Percentiles rank a stretch among this genome's conserved stretches.
These are phyloP conservation scores for Thomomys bottae DNA, from an alignment of 2,113 vertebrate species.

Conservation along the genomic window DNA sequence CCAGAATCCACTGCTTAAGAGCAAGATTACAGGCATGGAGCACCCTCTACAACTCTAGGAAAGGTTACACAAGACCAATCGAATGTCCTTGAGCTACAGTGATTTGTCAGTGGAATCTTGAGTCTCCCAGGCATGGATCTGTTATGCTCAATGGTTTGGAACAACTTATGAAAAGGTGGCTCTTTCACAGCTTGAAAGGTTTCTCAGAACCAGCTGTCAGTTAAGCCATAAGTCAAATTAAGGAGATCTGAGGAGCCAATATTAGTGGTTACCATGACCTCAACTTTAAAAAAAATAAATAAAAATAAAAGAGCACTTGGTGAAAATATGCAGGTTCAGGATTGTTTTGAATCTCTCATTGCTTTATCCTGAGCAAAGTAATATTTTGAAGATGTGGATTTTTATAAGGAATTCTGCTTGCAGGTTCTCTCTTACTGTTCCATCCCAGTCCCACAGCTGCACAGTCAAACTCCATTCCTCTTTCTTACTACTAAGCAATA, in stretches of 20 bases:
- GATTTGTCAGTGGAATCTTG: background rate
- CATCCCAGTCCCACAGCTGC: constrained; percentile 30
- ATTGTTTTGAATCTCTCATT: background rate
- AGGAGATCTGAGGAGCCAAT: background rate
- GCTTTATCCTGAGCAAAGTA: background rate
- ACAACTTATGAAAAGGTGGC: background rate
- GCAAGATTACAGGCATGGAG: background rate
- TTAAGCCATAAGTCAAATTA: background rate
- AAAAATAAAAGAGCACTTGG: background rate
- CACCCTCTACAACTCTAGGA: background rate
- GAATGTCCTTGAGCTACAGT: background rate
- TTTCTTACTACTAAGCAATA: constrained; percentile 11
- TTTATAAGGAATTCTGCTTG: background rate
- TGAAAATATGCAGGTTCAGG: background rate
- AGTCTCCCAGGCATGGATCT: background rate
- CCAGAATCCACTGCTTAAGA: background rate
- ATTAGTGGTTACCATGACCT: background rate
- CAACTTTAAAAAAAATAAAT: constrained; percentile 3
- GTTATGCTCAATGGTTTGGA: background rate
- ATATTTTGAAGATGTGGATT: background rate
- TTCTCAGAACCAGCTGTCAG: background rate
- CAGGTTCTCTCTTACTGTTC: background rate
- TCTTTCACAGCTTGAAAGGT: background rate
- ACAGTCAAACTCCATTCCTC: background rate
- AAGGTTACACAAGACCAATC: background rate